These are phyloP conservation scores for Pseudorectes ferrugineus DNA, from an alignment of 2,113 vertebrate genomes.

Conservation along the genomic window DNA sequence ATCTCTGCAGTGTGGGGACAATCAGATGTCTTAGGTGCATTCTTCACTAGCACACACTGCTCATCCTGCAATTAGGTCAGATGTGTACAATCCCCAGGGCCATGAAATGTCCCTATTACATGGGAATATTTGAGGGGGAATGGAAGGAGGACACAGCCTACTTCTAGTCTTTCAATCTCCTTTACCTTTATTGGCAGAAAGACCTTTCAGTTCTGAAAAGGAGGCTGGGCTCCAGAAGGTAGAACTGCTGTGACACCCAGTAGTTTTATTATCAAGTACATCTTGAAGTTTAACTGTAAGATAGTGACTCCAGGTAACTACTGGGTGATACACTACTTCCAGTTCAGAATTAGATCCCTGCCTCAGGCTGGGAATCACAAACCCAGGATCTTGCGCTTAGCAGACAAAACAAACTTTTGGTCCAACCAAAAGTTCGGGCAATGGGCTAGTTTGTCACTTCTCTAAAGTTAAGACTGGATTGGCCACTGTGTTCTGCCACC, in stretches of 20 bases:
- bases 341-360: background rate
- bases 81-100: background rate
- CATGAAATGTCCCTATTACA: background rate
- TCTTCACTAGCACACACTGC: background rate
- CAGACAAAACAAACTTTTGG: background rate
- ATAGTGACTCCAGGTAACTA: background rate
- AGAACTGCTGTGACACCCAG: background rate
- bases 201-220: background rate
- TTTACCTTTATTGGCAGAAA: background rate
- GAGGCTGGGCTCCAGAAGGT: background rate
- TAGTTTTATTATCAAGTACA: background rate
- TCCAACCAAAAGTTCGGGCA: fast-evolving
- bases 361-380: background rate
- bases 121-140: background rate
- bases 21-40: background rate
- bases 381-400: background rate
- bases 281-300: background rate
- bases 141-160: background rate
- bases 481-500: background rate
- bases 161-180: background rate
- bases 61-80: background rate
- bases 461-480: background rate
- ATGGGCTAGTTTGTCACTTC: fast-evolving
- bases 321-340: background rate
- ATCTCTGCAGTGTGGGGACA: background rate